phyloP scores from a whole-genome alignment of 92 coral and sea anemone species.

The Ricordea florida region DNA sequence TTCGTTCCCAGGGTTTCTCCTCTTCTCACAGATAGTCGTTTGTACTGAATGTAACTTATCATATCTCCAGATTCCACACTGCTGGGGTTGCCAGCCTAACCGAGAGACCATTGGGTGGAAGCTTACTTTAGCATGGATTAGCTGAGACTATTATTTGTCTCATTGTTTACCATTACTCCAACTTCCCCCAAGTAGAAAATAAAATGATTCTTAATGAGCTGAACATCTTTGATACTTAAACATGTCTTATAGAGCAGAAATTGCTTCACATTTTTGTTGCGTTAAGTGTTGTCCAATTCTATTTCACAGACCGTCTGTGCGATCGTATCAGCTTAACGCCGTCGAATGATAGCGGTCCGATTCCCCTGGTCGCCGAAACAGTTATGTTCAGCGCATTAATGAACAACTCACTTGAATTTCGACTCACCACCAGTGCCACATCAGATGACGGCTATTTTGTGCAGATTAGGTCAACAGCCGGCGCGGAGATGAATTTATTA shows the following conservation, averaged over 20 bases:
- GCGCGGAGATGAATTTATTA: slow-evolving; percentile 7
- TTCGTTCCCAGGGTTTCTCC: too few relatives aligned
- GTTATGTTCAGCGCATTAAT: slow-evolving; percentile 12
- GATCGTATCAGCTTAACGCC: neutral
- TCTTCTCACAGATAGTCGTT: too few relatives aligned
- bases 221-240: too few relatives aligned
- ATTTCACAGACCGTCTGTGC: slow-evolving; percentile 10
- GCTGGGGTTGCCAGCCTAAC: too few relatives aligned
- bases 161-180: too few relatives aligned
- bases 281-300: neutral
- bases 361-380: slow-evolving; percentile 12
- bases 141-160: neutral
- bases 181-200: too few relatives aligned
- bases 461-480: slow-evolving; percentile 21
- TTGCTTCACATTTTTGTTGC: slow-evolving; percentile 1
- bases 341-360: slow-evolving; percentile 13
- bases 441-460: slow-evolving; percentile 29
- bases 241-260: too few relatives aligned
- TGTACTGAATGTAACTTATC: too few relatives aligned
- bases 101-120: neutral
- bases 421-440: neutral
- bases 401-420: neutral
- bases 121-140: neutral
- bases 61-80: too few relatives aligned
- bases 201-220: too few relatives aligned